Conservation (phyloP, 2,888 invertebrate species). For the Coremacera marginata region DNA sequence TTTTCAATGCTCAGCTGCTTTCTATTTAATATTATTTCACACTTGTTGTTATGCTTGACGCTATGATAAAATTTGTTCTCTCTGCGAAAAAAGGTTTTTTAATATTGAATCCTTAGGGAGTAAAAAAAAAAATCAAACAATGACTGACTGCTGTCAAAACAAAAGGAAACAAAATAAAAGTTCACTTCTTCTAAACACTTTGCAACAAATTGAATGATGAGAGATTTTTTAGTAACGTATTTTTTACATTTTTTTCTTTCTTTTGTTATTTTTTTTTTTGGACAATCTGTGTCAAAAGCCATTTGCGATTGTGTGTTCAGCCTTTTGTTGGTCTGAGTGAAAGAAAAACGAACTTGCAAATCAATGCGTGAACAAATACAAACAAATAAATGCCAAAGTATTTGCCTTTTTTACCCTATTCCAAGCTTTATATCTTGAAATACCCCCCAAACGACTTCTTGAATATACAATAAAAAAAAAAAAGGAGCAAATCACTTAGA, state of each 20-base stretch:
- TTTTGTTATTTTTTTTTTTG: neutral
- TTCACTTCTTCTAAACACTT: neutral
- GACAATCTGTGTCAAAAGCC: slow-evolving; percentile 3
- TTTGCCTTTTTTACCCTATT: neutral
- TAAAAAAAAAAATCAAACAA: neutral
- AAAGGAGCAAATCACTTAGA: neutral
- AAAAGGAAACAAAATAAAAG: too few relatives aligned
- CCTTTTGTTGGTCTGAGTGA: neutral
- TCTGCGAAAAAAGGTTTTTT: too few relatives aligned
- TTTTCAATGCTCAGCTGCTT: too few relatives aligned
- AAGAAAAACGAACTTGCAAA: slow-evolving; percentile 15
- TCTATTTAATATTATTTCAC: too few relatives aligned
- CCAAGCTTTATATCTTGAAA: neutral
- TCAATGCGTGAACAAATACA: slow-evolving; percentile 16
- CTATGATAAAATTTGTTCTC: too few relatives aligned
- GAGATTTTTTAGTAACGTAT: too few relatives aligned
- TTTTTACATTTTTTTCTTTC: neutral
- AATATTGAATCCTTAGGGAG: neutral
- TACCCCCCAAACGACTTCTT: neutral
- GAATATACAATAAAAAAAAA: neutral
- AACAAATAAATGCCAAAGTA: neutral
- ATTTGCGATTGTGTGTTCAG: neutral
- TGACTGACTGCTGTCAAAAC: too few relatives aligned
- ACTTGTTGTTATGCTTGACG: too few relatives aligned
- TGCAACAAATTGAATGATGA: neutral